phyloP scores from a whole-genome alignment of 2,113 vertebrate species.

The Chiloscyllium plagiosum region DNA sequence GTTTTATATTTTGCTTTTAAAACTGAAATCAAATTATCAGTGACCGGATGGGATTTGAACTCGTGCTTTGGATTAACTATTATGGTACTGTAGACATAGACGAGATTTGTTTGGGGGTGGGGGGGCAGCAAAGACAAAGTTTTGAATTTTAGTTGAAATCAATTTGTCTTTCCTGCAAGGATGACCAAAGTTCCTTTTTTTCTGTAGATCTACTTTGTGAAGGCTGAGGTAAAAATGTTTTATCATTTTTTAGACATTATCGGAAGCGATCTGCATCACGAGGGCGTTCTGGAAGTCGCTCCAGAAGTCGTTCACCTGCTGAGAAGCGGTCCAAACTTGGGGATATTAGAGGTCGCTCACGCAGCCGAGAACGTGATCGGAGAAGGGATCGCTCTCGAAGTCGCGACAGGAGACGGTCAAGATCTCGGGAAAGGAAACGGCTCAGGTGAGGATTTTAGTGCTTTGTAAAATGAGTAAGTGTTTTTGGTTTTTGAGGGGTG shows the following conservation, averaged over 20 bases:
- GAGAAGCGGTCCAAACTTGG: conserved; percentile 88
- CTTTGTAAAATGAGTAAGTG: conserved; percentile 2
- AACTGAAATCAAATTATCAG: not conserved
- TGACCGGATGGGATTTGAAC: not conserved
- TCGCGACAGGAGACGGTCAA: conserved; percentile 81
- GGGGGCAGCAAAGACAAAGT: not conserved
- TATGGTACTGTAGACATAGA: too few species aligned
- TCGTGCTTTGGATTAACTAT: not conserved
- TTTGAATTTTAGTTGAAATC: not conserved
- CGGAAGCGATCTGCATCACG: conserved; percentile 84
- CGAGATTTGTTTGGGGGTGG: not conserved
- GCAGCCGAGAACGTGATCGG: conserved; percentile 66
- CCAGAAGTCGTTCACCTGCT: conserved; percentile 82
- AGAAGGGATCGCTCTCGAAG: conserved; percentile 77
- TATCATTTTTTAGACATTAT: conserved; percentile 68
- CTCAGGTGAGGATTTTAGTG: conserved; percentile 56
- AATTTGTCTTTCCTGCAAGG: not conserved
- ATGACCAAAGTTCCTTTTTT: not conserved
- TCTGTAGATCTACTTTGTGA: not conserved
- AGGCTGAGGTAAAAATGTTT: conserved; percentile 7
- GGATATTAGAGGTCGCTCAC: conserved; percentile 62
- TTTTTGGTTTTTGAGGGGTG: not conserved
- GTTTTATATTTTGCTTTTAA: not conserved
- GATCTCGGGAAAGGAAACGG: conserved; percentile 86
- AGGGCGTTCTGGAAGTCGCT: conserved; percentile 78